Evolutionary conservation across 2,888 invertebrate species (phyloP).

Genomic region (Prionchulus punctatus): DNA sequence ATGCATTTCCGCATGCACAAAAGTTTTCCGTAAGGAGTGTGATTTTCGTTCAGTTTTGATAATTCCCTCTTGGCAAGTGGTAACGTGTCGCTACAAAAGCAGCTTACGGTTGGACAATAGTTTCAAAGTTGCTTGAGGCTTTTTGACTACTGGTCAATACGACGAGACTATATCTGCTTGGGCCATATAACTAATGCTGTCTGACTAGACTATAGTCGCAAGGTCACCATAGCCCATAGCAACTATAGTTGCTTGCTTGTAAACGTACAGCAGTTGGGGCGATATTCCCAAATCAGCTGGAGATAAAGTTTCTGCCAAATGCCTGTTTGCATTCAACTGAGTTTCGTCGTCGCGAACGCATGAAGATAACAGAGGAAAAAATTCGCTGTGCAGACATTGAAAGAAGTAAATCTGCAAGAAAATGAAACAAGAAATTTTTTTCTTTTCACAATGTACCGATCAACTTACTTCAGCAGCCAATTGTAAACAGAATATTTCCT

Average conservation of each 20-base stretch:
- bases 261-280: not conserved
- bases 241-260: not conserved
- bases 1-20: not conserved
- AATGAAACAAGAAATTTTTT: not conserved
- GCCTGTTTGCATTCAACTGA: not conserved
- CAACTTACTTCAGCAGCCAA: not conserved
- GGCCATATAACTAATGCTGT: no score
- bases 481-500: not conserved
- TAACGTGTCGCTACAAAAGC: not conserved
- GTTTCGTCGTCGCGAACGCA: not conserved
- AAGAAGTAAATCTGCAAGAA: not conserved
- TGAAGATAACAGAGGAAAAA: not conserved
- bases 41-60: not conserved
- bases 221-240: not conserved
- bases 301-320: not conserved
- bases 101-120: not conserved
- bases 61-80: not conserved
- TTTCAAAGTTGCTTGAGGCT: no score
- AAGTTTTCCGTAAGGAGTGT: not conserved
- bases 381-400: not conserved
- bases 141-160: no score
- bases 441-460: not conserved
- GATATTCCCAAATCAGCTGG: not conserved
- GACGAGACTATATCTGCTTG: no score
- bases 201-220: no score